Conservation (phyloP, 2,888 invertebrate genomes). For the Calephelis perditalis region DNA sequence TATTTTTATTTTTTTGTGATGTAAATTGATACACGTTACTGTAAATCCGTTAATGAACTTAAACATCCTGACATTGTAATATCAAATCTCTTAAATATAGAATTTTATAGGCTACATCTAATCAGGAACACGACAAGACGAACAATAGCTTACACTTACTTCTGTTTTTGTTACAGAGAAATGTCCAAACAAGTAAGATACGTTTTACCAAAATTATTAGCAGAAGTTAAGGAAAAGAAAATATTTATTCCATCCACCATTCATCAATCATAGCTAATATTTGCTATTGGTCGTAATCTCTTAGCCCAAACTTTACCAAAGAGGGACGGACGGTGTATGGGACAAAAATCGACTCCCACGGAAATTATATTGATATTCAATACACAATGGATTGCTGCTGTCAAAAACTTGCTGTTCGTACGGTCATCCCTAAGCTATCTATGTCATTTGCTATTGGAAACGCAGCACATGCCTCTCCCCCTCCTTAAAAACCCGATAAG, state of each 20-base stretch:
- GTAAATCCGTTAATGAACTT: no score
- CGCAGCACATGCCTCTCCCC: conserved; percentile 53
- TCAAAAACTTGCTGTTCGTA: conserved; percentile 79
- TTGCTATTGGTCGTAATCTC: conserved; percentile 73
- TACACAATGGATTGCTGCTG: conserved; percentile 77
- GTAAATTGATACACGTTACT: no score
- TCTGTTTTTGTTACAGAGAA: no score
- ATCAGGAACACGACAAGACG: no score
- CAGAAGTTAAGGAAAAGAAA: conserved; percentile 33
- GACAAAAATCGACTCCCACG: conserved; percentile 75
- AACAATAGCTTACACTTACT: no score
- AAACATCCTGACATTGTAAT: no score
- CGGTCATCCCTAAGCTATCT: conserved; percentile 79
- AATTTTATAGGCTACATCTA: no score
- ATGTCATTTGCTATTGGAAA: conserved; percentile 76
- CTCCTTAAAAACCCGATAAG: conserved; percentile 38
- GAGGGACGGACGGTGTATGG: conserved; percentile 63
- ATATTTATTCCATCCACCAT: conserved; percentile 46
- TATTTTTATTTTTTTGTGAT: no score
- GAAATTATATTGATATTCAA: conserved; percentile 79
- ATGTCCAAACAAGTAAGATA: no score
- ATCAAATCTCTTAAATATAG: no score
- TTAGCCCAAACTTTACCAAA: conserved; percentile 67
- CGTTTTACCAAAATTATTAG: no score
- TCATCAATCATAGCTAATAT: conserved; percentile 69